A percentile compares a stretch with the other conserved stretches of the same genome.
Evolutionary conservation across 1,140 invertebrate genomes (phyloP).

Genomic region (Leptinotarsa lineolata): DNA sequence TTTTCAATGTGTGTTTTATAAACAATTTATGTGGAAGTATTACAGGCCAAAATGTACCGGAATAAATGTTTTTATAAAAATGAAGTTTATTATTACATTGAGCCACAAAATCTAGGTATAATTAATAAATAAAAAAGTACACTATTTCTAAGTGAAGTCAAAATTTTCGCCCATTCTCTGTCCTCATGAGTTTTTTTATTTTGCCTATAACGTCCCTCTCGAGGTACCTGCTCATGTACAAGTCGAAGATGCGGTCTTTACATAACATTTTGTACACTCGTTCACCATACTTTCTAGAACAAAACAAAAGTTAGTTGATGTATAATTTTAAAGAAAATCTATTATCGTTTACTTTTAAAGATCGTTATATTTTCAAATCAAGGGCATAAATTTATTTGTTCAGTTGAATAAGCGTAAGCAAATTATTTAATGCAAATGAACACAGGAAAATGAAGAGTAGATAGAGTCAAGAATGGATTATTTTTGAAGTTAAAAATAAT

Average conservation of each 20-base stretch:
- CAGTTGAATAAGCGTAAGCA: too few relatives aligned
- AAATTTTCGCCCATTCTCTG: neutral
- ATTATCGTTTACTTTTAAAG: too few relatives aligned
- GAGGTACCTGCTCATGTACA: constrained; percentile 49
- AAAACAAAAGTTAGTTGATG: neutral
- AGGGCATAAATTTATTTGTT: too few relatives aligned
- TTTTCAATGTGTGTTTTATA: neutral
- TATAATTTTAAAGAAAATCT: too few relatives aligned
- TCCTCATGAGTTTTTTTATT: constrained; percentile 39
- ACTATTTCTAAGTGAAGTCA: constrained; percentile 7
- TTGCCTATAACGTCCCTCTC: constrained; percentile 45
- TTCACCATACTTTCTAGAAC: constrained; percentile 50
- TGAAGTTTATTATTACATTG: neutral
- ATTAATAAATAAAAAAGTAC: constrained; percentile 11
- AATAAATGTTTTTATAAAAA: constrained; percentile 23
- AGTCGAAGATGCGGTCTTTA: constrained; percentile 48
- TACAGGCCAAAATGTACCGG: neutral
- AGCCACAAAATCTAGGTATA: neutral
- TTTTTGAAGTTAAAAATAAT: too few relatives aligned
- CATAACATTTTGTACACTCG: constrained; percentile 48
- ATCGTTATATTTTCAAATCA: too few relatives aligned
- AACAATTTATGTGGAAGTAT: neutral
- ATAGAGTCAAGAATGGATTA: too few relatives aligned
- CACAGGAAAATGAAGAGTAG: too few relatives aligned
- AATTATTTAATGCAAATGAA: too few relatives aligned